Evolutionary conservation across 2,888 invertebrate genomes (phyloP), one percentile per base, ranked within the genome.

Genomic region (Chaetogeoica ovagalla): DNA sequence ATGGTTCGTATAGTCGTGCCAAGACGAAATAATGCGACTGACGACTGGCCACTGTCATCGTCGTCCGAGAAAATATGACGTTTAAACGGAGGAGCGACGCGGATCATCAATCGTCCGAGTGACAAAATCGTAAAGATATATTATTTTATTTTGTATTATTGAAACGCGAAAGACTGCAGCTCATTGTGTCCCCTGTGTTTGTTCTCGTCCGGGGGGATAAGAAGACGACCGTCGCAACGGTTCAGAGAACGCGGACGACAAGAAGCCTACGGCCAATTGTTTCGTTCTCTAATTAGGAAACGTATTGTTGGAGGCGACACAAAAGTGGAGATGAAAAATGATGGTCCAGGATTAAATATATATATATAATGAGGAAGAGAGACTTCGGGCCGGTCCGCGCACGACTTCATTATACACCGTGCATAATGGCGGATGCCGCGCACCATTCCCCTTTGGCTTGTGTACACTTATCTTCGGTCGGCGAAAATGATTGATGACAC

Each of bases 261-360:
- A 68, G 66, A 76, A 76, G 55, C 68, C 43, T 39, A 19, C 21
- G 48, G 62, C 69, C 77, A 62, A 77, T 77, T 77, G 69, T 77
- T 77, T 37, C 62, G 52, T 52, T 52, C 68, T 77, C 68, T 77
- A 77, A 70, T 77, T 77, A 69, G 62, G 69, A 77, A 52, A 70
- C 69, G 69, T 55, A 65, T 74, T 74, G 65, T 74, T 39, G 39
- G 9, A 52, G 11, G 17, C 52, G 23, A 21, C 59, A n/a, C 60
- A 30, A 23, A n/a, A 30, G 62, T 37, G 62, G 52, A 37, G 77
- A 77, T 77, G 77, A 77, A 77, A 77, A 77, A 77, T 70, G 77
- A 69, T 69, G 52, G 9, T 55, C 19, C n/a, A 15, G 30, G 8
- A 37, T 52, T 30, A 52, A 48, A 23, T 23, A 48, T 65, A 66